phyloP scores from a whole-genome alignment of 2,888 invertebrate species.

The Petrolisthes manimaculis region DNA sequence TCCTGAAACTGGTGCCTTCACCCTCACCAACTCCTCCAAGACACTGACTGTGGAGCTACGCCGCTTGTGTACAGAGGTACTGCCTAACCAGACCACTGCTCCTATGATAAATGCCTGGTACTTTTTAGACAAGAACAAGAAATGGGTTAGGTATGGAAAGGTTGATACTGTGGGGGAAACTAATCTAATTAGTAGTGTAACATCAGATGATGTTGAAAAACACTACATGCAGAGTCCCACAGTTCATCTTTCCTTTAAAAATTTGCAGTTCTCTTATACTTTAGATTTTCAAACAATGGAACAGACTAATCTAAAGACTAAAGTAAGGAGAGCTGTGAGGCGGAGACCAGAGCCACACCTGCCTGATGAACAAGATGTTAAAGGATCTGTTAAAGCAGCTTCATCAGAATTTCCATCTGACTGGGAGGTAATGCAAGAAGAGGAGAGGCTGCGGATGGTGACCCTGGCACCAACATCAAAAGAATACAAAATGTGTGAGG shows the following conservation, averaged over 20 bases:
- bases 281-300: constrained; percentile 44
- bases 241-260: constrained; percentile 19
- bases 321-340: constrained; percentile 40
- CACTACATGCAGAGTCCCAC: constrained; percentile 24
- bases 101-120: constrained; percentile 35
- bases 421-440: constrained; percentile 58
- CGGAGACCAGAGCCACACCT: constrained; percentile 49
- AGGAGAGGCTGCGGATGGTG: constrained; percentile 34
- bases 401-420: constrained; percentile 19
- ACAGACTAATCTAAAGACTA: constrained; percentile 51
- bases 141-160: constrained; percentile 58
- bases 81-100: constrained; percentile 1
- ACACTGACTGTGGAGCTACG: constrained; percentile 28
- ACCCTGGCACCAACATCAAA: constrained; percentile 31
- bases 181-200: constrained; percentile 28
- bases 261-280: constrained; percentile 24
- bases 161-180: constrained; percentile 38
- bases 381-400: neutral
- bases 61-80: constrained; percentile 40
- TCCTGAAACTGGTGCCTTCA: neutral
- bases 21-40: constrained; percentile 17
- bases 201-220: constrained; percentile 50
- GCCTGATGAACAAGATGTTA: constrained; percentile 12
- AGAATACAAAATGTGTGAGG: constrained; percentile 32
- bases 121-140: constrained; percentile 47